Evolutionary conservation across 2,797 vertebrate species (phyloP).

Genomic region (Enteromius radiatus): DNA sequence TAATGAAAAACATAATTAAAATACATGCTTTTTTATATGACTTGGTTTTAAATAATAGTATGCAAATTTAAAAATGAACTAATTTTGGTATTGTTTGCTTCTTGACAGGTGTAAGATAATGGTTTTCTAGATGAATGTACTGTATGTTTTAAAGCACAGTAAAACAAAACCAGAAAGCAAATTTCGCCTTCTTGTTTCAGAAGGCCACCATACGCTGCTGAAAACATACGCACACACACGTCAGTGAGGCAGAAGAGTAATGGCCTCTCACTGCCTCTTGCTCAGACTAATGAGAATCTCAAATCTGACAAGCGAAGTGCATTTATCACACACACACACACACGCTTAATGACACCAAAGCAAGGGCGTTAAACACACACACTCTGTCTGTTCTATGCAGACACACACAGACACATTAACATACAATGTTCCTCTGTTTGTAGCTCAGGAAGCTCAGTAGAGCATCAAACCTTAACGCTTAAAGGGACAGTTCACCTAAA

Average conservation of each 20-base stretch:
- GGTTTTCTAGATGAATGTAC: not conserved
- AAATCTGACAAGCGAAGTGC: conserved; percentile 77
- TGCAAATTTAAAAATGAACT: not conserved
- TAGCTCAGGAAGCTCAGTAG: not conserved
- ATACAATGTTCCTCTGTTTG: conserved; percentile 33
- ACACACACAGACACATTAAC: conserved; percentile 27
- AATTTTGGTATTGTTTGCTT: not conserved
- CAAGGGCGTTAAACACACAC: conserved; percentile 60
- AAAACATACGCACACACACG: conserved; percentile 46
- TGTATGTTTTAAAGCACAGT: not conserved
- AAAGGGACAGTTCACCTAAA: conserved; percentile 1
- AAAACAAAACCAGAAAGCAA: not conserved
- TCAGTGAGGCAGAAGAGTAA: conserved; percentile 74
- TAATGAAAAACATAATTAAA: not conserved
- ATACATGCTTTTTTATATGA: not conserved
- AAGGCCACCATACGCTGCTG: not conserved
- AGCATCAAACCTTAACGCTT: not conserved
- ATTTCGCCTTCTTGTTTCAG: not conserved
- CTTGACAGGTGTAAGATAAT: not conserved
- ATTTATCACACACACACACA: conserved; percentile 74
- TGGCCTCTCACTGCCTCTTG: conserved; percentile 72
- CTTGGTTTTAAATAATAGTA: not conserved
- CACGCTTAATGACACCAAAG: conserved; percentile 70
- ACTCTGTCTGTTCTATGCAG: not conserved
- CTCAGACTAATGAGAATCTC: conserved; percentile 83